Conservation (phyloP, 2,888 invertebrate genomes). For the Protodeltote pygarga region DNA sequence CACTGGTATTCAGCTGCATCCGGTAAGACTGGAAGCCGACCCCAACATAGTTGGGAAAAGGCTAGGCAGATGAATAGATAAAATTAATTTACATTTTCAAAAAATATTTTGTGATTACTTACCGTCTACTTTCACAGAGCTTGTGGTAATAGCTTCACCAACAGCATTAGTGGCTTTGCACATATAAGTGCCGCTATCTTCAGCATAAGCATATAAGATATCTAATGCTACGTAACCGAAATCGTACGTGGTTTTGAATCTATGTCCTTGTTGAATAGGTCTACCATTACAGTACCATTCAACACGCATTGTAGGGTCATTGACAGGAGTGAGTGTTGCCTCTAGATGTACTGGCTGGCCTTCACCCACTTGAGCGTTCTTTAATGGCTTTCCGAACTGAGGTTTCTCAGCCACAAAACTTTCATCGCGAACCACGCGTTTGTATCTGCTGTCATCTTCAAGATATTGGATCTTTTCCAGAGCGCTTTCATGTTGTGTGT, state of each 20-base stretch:
- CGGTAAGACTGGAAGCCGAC: too few species aligned
- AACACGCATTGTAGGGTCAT: slow-evolving; percentile 99
- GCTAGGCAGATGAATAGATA: too few species aligned
- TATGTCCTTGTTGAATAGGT: slow-evolving; percentile 96
- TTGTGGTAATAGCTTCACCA: slow-evolving; percentile 98
- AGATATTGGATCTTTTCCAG: slow-evolving; percentile 96
- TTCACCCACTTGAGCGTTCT: slow-evolving; percentile 94
- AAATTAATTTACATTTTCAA: too few species aligned
- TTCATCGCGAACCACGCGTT: slow-evolving; percentile 91
- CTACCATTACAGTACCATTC: slow-evolving; percentile 99
- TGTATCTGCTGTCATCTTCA: slow-evolving; percentile 94
- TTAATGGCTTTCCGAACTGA: slow-evolving; percentile 95
- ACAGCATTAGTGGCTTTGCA: slow-evolving; percentile 98
- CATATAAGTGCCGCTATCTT: slow-evolving; percentile 98
- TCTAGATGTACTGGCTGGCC: slow-evolving; percentile 96
- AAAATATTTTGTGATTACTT: slow-evolving; percentile 64
- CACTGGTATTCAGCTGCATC: too few species aligned
- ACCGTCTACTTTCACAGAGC: slow-evolving; percentile 95
- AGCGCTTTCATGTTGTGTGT: slow-evolving; percentile 97
- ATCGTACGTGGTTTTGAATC: slow-evolving; percentile 98
- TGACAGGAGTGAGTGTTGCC: slow-evolving; percentile 97
- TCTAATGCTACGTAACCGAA: slow-evolving; percentile 99
- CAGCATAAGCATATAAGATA: slow-evolving; percentile 97
- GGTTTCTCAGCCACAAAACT: slow-evolving; percentile 93
- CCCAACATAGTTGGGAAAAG: too few species aligned